Percentiles rank a stretch among this genome's conserved stretches.
phyloP scores from a whole-genome alignment of 2,113 vertebrate genomes.

The Neofelis nebulosa region DNA sequence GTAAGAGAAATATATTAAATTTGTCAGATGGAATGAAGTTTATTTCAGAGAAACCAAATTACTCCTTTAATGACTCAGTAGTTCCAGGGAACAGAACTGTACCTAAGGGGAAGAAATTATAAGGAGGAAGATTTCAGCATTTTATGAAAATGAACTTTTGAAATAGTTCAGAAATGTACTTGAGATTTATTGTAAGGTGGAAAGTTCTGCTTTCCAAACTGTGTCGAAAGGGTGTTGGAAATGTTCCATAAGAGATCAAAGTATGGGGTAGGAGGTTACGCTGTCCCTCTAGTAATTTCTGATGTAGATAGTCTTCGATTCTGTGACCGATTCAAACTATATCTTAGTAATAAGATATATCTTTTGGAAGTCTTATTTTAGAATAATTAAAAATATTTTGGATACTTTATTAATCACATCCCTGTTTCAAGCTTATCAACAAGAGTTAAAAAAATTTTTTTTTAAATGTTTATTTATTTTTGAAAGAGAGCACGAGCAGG shows the following conservation, averaged over 20 bases:
- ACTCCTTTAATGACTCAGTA: not conserved
- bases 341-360: slow-evolving; percentile 3
- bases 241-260: not conserved
- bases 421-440: not conserved
- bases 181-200: not conserved
- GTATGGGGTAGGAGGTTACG: not conserved
- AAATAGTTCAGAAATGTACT: not conserved
- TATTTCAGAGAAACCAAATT: not conserved
- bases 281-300: not conserved
- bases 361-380: not conserved
- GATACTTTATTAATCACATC: not conserved
- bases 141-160: not conserved
- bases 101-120: not conserved
- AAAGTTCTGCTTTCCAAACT: not conserved
- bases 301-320: not conserved
- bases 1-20: not conserved
- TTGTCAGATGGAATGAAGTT: not conserved
- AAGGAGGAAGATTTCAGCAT: not conserved
- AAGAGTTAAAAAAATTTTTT: too few relatives aligned
- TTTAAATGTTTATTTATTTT: too few relatives aligned
- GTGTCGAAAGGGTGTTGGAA: not conserved
- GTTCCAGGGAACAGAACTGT: not conserved
- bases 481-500: too few relatives aligned
- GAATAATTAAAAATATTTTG: not conserved
- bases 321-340: not conserved